Evolutionary conservation across 2,797 vertebrate genomes (phyloP), one percentile per base, ranked within the genome.

Genomic region (Tarsius wallacei): DNA sequence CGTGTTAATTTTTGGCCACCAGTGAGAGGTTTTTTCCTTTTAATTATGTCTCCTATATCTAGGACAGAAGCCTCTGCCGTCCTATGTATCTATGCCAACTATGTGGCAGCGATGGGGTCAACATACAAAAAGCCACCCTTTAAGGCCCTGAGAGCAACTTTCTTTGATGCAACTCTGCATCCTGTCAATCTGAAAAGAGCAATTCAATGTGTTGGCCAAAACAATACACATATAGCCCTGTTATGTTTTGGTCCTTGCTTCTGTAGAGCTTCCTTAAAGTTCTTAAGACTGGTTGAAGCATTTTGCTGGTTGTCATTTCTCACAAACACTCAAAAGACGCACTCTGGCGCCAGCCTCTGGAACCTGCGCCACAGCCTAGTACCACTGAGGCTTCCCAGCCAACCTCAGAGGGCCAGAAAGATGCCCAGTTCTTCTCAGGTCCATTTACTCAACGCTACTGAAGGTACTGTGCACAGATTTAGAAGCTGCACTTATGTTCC

Each of bases 51-150:
- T 93, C 33, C 66, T 24, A 0, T 70, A 93, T 93, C 59, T 82
- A 85, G 76, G 91, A 55, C 83, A 85, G 70, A 73, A 81, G 94
- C 49, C 64, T 71, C 36, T 91, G 63, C 49, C 5, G 13, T 28
- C 55, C 0, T 21, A 31, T 63, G 28, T 22, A 17, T 5, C 24
- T 19, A 47, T 28, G 47, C 53, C 6, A 28, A 61, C 81, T 73
- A 33, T 2, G 7, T 17, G 83, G 74, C 57, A 82, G 47, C 4
- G 3, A 28, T 14, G 19, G 0, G 2, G 71, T 17, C 94, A 61
- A 61, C 31, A 70, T 21, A 59, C 31, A 55, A 70, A 21, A 42
- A 78, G 36, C 10, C 15, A 5, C 24, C 68, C n/a, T 63, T 24
- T 11, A 66, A 31, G 59, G 80, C 7, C 49, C 91, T n/a, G 3